Base-by-base conservation (phyloP, 1,140 invertebrate species). In the Mycetomoellerius zeteki region DNA sequence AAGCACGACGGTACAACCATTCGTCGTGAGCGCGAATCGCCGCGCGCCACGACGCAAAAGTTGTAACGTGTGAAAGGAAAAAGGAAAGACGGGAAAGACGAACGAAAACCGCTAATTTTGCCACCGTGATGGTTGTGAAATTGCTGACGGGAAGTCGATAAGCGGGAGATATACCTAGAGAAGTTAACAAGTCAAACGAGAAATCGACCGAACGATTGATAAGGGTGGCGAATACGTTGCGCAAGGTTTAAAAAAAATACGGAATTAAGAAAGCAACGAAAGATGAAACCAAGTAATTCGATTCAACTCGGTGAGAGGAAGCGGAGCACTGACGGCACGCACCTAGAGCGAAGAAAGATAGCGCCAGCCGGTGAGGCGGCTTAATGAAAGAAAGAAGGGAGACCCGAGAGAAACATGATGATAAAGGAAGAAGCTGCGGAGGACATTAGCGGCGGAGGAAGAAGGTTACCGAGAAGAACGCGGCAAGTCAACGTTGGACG, bases 401-500 rank as follows among this genome's bases (percentile, higher is more conserved):
- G 80, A 73, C 19, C 24, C 72, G 82, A 71, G 82, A 77, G 69
- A 71, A 54, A 69, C 54, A 72, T 7, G 56, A 89, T 73, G 80
- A 86, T 86, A 50, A 56, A 86, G 71, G 87, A 86, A 85, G 76
- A 78, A 58, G 69, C 65, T 69, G 65, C 81, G 85, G 81, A 85
- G 85, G 85, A 84, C 65, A 86, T 65, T 78, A 67, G 84, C 54
- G 76, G 65, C 82, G 81, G 62, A 82, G 77, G 52, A 77, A 80
- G 85, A 89, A 78, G 86, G 78, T 90, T 82, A 85, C 87, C 76
- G 82, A 86, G 87, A 67, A 82, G 87, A 85, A 65, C 54, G 52
- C 52, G 47, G 37, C 52, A 14, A 84, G 78, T 72, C 14, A 24
- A 73, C 56, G 58, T 50, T 24, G 56, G 71, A 92, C 84, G 85